phyloP scores from a whole-genome alignment of 1,140 invertebrate species.

The Acromyrmex charruanus region DNA sequence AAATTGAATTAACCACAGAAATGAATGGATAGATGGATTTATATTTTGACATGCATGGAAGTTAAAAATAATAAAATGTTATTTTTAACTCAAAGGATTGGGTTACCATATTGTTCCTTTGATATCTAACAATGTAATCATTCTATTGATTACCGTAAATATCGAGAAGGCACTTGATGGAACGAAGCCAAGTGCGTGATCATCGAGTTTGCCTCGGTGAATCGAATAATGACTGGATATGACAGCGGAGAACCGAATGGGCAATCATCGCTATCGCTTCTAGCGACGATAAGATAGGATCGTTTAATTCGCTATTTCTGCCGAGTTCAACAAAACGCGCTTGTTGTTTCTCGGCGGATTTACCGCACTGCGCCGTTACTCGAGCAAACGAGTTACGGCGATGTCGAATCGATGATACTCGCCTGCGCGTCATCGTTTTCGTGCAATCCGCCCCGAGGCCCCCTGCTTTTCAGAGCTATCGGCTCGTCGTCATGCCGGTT shows the following conservation, averaged over 20 bases:
- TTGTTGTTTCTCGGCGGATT: constrained; percentile 33
- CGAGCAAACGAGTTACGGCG: constrained; percentile 22
- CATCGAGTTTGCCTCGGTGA: not conserved
- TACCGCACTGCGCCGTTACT: constrained; percentile 53
- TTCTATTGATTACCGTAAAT: not conserved
- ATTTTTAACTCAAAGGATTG: too few relatives aligned
- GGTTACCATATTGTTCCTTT: too few relatives aligned
- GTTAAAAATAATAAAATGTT: too few relatives aligned
- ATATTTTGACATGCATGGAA: too few relatives aligned
- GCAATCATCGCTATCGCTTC: constrained; percentile 17
- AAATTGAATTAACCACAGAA: too few relatives aligned
- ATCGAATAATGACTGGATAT: not conserved
- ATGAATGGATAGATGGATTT: too few relatives aligned
- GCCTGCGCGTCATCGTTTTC: constrained; percentile 62
- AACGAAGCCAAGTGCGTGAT: not conserved
- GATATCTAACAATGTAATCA: too few relatives aligned
- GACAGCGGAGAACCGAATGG: not conserved
- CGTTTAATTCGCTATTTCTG: not conserved
- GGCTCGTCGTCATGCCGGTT: constrained; percentile 41
- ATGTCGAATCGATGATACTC: constrained; percentile 58
- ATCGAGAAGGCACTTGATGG: not conserved
- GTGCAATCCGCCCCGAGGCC: constrained; percentile 41
- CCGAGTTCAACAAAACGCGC: not conserved
- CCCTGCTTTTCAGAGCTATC: constrained; percentile 47
- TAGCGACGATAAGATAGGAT: not conserved